Base-by-base conservation (phyloP, 2,888 invertebrate species). In the Caenorhabditis drosophilae region DNA sequence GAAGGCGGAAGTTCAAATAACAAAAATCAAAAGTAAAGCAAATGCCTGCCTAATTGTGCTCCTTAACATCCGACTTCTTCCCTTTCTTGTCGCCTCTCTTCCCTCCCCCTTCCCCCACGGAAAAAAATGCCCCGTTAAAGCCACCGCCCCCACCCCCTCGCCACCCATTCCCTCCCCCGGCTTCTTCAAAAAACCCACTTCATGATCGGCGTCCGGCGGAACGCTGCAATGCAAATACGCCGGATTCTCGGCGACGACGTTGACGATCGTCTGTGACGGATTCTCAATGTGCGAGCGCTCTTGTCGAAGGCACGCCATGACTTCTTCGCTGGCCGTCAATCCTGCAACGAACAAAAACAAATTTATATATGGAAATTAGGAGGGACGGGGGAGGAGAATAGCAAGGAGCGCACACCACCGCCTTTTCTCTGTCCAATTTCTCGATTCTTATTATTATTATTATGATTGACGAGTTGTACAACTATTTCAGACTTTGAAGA, bases 191-290 rank as follows among this genome's bases (percentile, higher is more conserved):
- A 36, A 15, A 36, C 4, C 7, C 20, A 61, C 61, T 56, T 67
- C 61, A 53, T 67, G 67, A 31, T 56, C 59, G 12, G 55, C 63
- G 52, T 49, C 70, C 15, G 67, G 47, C n/a, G 72, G 77, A 34
- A 76, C 73, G 22, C 67, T 61, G 51, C 81, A 81, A 59, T 81
- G 81, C 34, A 81, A 59, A 62, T 81, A 81, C 4, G 81, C 81
- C 9, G 81, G 81, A 45, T 77, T 74, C 46, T 75, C 73, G 26
- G 76, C 76, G 16, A 60, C 51, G 23, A 78, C 78, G 4, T 64
- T 64, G 20, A 78, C 68, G 11, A 68, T 58, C 12, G 62, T 66
- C 40, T 62, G 61, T 9, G 60, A 45, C 2, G 70, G 73, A 46
- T 64, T 68, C 45, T 73, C 76, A 12, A 64, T 38, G 9, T 58